Evolutionary conservation across 2,888 invertebrate genomes (phyloP).

Genomic region (Polia nebulosa): DNA sequence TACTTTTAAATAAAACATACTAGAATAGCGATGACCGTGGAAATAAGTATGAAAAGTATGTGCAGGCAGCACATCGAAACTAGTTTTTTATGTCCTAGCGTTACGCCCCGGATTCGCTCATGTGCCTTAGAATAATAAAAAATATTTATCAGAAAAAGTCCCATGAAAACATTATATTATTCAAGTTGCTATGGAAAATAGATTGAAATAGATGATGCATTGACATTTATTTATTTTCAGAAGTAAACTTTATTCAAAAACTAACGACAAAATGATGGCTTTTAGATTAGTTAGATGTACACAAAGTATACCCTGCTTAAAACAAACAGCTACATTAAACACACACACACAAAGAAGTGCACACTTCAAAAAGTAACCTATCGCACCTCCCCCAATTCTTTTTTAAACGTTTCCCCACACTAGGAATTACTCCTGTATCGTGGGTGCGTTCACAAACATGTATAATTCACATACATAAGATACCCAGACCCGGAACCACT

Average conservation of each 20-base stretch:
- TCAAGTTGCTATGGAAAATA: background rate
- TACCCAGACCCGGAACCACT: no score
- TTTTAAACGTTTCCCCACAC: no score
- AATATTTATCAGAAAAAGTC: background rate
- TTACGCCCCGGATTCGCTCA: conserved; percentile 22
- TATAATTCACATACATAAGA: no score
- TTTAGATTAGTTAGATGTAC: background rate
- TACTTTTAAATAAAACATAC: background rate
- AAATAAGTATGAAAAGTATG: conserved; percentile 13
- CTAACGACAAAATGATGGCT: background rate
- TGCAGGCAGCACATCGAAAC: conserved; percentile 24
- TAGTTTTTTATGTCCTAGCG: conserved; percentile 15
- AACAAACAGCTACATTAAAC: background rate
- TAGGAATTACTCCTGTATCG: no score
- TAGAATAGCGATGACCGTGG: conserved; percentile 6
- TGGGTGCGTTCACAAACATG: no score
- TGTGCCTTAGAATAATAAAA: conserved; percentile 17
- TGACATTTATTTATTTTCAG: background rate
- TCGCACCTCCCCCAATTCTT: no score
- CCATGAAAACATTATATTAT: background rate
- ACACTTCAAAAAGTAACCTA: no score
- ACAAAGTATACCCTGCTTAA: background rate
- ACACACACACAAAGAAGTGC: background rate
- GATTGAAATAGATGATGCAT: background rate
- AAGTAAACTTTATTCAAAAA: background rate